Conservation (phyloP, 2,888 invertebrate species). For the Leptopilina myrica region DNA sequence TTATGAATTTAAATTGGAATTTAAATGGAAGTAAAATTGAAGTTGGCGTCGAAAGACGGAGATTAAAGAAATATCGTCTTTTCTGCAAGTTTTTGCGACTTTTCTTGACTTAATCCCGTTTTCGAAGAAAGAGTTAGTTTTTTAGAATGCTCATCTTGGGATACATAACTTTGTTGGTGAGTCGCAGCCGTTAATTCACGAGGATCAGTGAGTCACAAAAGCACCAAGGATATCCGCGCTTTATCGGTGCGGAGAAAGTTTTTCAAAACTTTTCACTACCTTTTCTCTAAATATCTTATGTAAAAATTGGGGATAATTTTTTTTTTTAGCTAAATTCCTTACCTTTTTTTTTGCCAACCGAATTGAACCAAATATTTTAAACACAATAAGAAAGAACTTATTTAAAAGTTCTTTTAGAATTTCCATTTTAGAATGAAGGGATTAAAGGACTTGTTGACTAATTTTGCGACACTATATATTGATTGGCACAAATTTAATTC, state of each 20-base stretch:
- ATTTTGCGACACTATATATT: neutral
- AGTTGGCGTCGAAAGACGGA: constrained; percentile 2
- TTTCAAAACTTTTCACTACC: neutral
- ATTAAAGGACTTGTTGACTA: no score
- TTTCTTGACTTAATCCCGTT: constrained; percentile 6
- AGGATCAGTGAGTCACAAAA: constrained; percentile 28
- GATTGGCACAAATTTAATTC: neutral
- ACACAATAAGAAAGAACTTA: neutral
- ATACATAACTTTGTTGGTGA: constrained; percentile 17
- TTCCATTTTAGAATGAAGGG: no score
- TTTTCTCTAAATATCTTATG: constrained; percentile 3
- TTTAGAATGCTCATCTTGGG: constrained; percentile 21
- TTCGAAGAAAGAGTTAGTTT: neutral
- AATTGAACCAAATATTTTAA: neutral
- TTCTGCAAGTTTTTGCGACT: constrained; percentile 15
- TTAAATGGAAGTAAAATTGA: neutral
- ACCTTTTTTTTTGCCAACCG: neutral
- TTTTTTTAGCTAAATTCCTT: no score
- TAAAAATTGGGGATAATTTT: neutral
- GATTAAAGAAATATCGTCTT: neutral
- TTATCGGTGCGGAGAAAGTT: constrained; percentile 10
- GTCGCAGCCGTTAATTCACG: constrained; percentile 28
- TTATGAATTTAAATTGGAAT: neutral
- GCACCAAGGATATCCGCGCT: constrained; percentile 16
- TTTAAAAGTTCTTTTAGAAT: no score